These are phyloP conservation scores for Bellardia pandia DNA, from an alignment of 2,888 invertebrate genomes.

Conservation along the genomic window DNA sequence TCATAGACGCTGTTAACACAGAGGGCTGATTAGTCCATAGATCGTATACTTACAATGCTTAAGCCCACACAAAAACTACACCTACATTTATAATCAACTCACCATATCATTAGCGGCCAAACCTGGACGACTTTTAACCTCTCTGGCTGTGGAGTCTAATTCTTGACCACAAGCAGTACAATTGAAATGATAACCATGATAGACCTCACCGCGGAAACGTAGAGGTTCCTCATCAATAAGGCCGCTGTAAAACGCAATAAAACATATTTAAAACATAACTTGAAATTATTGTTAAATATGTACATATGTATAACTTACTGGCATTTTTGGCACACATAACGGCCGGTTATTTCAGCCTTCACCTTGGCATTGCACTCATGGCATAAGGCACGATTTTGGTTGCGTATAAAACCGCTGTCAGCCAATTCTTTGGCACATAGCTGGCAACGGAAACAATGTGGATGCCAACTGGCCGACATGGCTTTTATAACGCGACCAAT, in stretches of 20 bases:
- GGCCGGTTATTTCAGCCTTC: conserved; percentile 96
- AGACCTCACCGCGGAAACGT: conserved; percentile 97
- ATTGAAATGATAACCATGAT: conserved; percentile 99
- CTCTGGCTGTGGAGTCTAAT: conserved; percentile 97
- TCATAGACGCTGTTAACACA: too few species aligned
- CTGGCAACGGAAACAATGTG: conserved; percentile 98
- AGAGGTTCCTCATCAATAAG: conserved; percentile 96
- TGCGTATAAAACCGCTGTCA: conserved; percentile 98
- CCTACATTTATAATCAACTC: conserved; percentile 69
- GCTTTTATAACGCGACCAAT: conserved; percentile 99
- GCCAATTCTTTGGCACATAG: conserved; percentile 96
- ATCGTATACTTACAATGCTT: neutral
- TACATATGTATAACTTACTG: conserved; percentile 90
- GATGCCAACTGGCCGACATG: conserved; percentile 99
- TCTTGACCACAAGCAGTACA: conserved; percentile 97
- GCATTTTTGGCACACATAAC: conserved; percentile 99
- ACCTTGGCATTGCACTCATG: conserved; percentile 98
- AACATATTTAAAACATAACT: neutral
- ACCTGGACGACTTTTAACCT: conserved; percentile 96
- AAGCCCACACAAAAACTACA: neutral
- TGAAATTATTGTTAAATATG: neutral
- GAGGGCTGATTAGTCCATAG: neutral
- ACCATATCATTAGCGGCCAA: conserved; percentile 95
- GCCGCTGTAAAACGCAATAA: conserved; percentile 86
- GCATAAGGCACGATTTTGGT: conserved; percentile 93